Conservation (phyloP, 1,140 invertebrate species). For the Lasaia peninsularis region DNA sequence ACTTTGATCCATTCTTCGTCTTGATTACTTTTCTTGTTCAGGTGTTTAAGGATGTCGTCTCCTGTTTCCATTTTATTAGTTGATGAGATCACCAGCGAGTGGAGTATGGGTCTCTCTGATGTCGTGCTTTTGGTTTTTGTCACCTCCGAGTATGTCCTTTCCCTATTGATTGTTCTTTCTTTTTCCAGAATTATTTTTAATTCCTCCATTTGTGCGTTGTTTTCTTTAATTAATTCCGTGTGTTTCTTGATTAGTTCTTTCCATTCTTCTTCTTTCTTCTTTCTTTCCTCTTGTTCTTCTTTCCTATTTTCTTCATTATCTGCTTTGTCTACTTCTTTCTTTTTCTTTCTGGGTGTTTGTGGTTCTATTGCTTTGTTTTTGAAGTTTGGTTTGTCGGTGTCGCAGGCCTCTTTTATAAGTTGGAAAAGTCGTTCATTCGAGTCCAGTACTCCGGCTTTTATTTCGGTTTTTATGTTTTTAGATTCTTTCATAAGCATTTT, state of each 20-base stretch:
- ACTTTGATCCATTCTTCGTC: slow-evolving; percentile 20
- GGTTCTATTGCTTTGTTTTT: not conserved
- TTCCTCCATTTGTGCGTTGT: not conserved
- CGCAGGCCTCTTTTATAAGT: not conserved
- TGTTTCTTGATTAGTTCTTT: slow-evolving; percentile 5
- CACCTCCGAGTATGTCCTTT: too few species aligned
- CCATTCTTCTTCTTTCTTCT: slow-evolving; percentile 10
- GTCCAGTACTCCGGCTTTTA: not conserved
- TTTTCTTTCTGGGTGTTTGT: not conserved
- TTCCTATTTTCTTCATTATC: not conserved
- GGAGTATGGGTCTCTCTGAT: not conserved
- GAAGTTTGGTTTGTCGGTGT: not conserved
- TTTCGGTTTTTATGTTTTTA: not conserved
- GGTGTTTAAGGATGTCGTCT: slow-evolving; percentile 18
- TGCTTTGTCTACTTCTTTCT: not conserved
- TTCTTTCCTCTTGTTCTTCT: not conserved
- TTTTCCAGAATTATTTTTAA: not conserved
- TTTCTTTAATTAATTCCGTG: slow-evolving; percentile 17
- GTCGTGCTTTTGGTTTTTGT: too few species aligned
- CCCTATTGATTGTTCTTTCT: slow-evolving; percentile 1
- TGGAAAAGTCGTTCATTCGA: not conserved
- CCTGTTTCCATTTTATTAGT: slow-evolving; percentile 15
- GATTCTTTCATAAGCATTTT: not conserved
- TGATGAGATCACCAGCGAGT: slow-evolving; percentile 20
- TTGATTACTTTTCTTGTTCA: slow-evolving; percentile 17